Percentiles rank a stretch among this genome's conserved stretches.
These are phyloP conservation scores for Nomada goodeniana DNA, from an alignment of 2,888 invertebrate species.

Conservation along the genomic window DNA sequence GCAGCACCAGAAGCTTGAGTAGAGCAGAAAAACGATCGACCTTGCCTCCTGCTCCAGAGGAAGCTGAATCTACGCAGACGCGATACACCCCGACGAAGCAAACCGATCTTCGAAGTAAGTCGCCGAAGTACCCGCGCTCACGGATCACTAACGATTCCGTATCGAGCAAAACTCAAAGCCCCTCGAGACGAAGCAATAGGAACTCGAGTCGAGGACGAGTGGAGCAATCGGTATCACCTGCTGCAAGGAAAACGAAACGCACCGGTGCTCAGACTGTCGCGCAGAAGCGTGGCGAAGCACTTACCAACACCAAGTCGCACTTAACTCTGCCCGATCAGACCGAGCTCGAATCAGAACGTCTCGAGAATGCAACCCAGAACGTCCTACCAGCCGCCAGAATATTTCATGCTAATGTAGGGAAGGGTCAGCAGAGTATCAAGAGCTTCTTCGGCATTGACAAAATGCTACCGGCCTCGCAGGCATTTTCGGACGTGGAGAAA, in stretches of 20 bases:
- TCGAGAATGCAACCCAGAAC: too few relatives aligned
- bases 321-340: too few relatives aligned
- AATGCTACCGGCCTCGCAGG: neutral
- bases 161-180: neutral
- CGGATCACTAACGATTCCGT: neutral
- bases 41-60: neutral
- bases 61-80: neutral
- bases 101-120: neutral
- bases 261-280: neutral
- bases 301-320: too few relatives aligned
- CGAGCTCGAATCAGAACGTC: neutral
- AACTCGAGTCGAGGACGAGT: neutral
- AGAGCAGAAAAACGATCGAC: neutral
- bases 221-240: neutral
- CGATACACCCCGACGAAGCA: neutral
- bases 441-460: conserved; percentile 10
- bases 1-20: neutral
- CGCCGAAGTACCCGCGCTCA: neutral
- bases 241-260: neutral
- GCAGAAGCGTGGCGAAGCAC: too few relatives aligned
- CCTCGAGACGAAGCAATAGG: neutral
- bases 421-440: conserved; percentile 13
- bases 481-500: neutral
- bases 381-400: neutral
- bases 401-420: neutral